Conservation (phyloP, 2,113 vertebrate genomes). For the Psittacara wagleri region DNA sequence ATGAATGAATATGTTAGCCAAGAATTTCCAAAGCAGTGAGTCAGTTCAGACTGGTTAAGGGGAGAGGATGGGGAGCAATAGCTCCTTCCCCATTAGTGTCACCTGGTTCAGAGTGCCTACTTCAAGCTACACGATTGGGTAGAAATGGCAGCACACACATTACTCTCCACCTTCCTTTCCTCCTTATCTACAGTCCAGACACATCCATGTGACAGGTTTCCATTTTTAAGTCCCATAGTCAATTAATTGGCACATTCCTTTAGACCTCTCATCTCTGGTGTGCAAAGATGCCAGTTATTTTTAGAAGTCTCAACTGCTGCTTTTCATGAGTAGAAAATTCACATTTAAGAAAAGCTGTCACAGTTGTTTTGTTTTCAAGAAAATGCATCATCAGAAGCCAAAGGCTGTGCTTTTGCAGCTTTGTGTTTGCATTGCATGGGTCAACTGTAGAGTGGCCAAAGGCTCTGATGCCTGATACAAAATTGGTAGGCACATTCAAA, state of each 20-base stretch:
- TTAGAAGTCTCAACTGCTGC: neutral
- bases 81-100: slow-evolving; percentile 5
- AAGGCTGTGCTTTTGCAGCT: neutral
- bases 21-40: slow-evolving; percentile 52
- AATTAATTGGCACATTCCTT: slow-evolving; percentile 40
- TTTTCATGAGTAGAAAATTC: neutral
- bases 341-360: neutral
- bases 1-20: slow-evolving; percentile 36
- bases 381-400: neutral
- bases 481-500: neutral
- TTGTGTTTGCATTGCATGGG: neutral
- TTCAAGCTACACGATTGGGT: neutral
- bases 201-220: slow-evolving; percentile 8
- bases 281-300: neutral
- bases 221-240: slow-evolving; percentile 16
- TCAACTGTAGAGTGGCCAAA: neutral
- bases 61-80: neutral
- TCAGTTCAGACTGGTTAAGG: slow-evolving; percentile 6
- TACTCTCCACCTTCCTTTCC: neutral
- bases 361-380: neutral
- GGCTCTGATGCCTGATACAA: neutral
- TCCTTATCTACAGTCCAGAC: neutral
- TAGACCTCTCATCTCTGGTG: neutral
- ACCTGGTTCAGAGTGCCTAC: neutral
- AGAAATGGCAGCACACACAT: neutral